phyloP scores from a whole-genome alignment of 2,797 vertebrate species.

The Huso huso region DNA sequence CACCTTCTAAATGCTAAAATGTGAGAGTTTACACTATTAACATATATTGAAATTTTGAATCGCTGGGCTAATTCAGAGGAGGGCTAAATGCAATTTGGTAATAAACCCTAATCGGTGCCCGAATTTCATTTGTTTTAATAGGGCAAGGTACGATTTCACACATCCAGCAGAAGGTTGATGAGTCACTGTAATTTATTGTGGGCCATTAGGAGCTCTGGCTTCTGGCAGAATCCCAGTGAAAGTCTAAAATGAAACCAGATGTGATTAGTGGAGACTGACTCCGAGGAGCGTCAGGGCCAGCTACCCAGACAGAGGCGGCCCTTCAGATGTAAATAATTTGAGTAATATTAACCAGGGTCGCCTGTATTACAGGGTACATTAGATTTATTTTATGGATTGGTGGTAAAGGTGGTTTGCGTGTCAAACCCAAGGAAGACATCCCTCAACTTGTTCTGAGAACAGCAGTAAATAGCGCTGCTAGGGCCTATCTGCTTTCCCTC shows the following conservation, averaged over 20 bases:
- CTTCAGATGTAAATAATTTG: conserved; percentile 43
- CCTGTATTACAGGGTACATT: conserved; percentile 26
- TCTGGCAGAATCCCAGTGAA: conserved; percentile 65
- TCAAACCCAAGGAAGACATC: conserved; percentile 4
- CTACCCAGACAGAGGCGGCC: conserved; percentile 37
- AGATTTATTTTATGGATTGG: conserved; percentile 32
- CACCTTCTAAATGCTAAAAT: too few species aligned
- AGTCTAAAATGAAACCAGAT: conserved; percentile 68
- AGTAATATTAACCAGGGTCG: conserved; percentile 33
- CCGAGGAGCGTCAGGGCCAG: conserved; percentile 40
- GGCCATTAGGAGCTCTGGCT: conserved; percentile 62
- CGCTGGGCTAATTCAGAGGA: background rate
- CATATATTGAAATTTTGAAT: background rate
- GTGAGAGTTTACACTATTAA: background rate
- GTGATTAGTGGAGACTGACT: conserved; percentile 54
- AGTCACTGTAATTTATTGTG: conserved; percentile 67
- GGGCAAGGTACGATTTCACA: conserved; percentile 64
- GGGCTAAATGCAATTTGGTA: background rate
- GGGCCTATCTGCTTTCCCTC: too few species aligned
- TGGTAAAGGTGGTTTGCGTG: conserved; percentile 24
- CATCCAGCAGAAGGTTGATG: conserved; percentile 62
- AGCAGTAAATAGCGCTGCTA: too few species aligned
- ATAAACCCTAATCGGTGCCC: conserved; percentile 10
- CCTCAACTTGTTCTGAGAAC: background rate
- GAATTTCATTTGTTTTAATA: conserved; percentile 25